Evolutionary conservation across 2,888 invertebrate species (phyloP).

Genomic region (Lagria hirta): DNA sequence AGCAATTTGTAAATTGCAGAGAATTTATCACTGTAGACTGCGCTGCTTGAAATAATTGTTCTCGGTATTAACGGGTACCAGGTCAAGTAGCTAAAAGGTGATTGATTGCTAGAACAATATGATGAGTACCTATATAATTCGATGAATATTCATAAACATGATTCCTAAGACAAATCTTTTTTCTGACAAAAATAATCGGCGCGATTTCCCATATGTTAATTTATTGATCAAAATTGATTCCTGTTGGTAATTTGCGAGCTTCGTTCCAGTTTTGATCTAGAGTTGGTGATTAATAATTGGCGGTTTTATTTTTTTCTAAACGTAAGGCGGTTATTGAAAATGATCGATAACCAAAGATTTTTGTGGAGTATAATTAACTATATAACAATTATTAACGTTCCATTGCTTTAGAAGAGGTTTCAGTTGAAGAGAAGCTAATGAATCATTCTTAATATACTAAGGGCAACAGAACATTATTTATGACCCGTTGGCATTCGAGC

Average conservation of each 20-base stretch:
- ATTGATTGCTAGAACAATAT: too few species aligned
- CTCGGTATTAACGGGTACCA: too few species aligned
- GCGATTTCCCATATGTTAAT: conserved; percentile 10
- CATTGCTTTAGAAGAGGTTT: conserved; percentile 18
- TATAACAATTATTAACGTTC: conserved; percentile 29
- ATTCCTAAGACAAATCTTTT: not conserved
- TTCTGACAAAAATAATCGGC: conserved; percentile 1
- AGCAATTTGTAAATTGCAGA: too few species aligned
- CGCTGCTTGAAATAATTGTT: too few species aligned
- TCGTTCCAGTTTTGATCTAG: not conserved
- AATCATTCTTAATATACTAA: conserved; percentile 29
- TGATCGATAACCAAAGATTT: conserved; percentile 27
- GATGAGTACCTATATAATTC: not conserved
- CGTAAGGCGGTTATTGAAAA: conserved; percentile 25
- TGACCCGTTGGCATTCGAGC: conserved; percentile 27
- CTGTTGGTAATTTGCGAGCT: conserved; percentile 1
- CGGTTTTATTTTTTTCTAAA: conserved; percentile 9
- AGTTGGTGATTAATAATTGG: conserved; percentile 18
- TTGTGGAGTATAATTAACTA: conserved; percentile 26
- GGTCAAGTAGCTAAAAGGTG: too few species aligned
- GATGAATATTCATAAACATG: not conserved
- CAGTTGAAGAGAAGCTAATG: conserved; percentile 26
- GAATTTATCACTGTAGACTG: too few species aligned
- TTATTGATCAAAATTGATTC: conserved; percentile 6
- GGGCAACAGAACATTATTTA: conserved; percentile 28